These are phyloP conservation scores for Athene cunicularia DNA, from an alignment of 2,113 vertebrate genomes.

Conservation along the genomic window DNA sequence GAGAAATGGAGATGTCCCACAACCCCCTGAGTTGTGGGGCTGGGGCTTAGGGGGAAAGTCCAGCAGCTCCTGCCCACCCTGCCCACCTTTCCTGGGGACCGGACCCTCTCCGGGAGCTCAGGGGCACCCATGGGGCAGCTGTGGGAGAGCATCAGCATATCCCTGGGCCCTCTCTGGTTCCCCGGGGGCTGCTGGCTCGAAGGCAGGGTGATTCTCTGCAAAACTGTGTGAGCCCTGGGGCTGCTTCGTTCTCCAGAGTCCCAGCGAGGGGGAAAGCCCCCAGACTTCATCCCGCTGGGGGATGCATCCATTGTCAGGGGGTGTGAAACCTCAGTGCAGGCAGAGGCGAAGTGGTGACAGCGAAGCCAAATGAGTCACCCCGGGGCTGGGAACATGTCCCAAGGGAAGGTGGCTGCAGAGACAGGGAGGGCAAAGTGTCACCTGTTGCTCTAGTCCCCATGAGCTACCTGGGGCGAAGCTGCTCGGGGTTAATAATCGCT, in stretches of 20 bases:
- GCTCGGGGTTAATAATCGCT: neutral
- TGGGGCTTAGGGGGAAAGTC: neutral
- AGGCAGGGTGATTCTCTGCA: no score
- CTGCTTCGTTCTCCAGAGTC: neutral
- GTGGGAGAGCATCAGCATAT: rapidly evolving
- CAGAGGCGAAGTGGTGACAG: neutral
- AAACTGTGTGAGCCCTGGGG: neutral
- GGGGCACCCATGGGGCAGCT: neutral
- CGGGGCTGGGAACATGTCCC: rapidly evolving
- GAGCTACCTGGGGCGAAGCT: neutral
- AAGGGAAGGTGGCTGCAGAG: neutral
- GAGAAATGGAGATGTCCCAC: neutral
- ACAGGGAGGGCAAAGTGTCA: neutral
- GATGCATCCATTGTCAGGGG: rapidly evolving
- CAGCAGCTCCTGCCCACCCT: neutral
- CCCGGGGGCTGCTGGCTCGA: neutral
- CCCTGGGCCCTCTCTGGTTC: neutral
- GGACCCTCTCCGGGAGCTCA: rapidly evolving
- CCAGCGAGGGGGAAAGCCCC: neutral
- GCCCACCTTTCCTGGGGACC: neutral
- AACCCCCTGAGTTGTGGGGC: neutral
- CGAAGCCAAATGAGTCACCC: neutral
- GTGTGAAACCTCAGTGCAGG: neutral
- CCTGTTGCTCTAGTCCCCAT: rapidly evolving
- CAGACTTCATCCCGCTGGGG: neutral